phyloP scores from a whole-genome alignment of 2,888 invertebrate genomes.

The Ferrisia virgata region DNA sequence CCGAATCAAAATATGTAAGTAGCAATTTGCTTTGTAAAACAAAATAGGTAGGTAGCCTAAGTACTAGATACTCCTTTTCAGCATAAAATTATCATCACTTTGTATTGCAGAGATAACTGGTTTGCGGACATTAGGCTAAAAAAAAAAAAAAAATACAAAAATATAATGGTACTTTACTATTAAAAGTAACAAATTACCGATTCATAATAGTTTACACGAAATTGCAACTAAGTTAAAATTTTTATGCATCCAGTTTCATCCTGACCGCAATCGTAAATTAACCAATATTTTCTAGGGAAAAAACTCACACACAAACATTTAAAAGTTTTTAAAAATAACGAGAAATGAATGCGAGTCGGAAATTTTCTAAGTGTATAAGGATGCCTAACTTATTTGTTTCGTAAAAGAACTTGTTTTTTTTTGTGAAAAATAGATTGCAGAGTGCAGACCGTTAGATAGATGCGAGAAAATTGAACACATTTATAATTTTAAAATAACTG shows the following conservation, averaged over 20 bases:
- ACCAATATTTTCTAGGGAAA: not conserved
- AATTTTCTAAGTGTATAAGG: not conserved
- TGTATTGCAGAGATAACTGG: not conserved
- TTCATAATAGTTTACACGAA: not conserved
- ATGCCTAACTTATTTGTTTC: not conserved
- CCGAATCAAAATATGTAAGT: too few species aligned
- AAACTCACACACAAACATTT: not conserved
- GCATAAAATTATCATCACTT: slow-evolving; percentile 6
- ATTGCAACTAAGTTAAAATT: slow-evolving; percentile 2
- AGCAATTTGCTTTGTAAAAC: too few species aligned
- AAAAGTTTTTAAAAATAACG: not conserved
- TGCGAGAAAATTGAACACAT: not conserved
- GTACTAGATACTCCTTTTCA: too few species aligned
- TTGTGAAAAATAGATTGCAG: too few species aligned
- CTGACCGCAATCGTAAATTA: not conserved
- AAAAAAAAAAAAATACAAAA: not conserved
- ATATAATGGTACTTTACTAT: too few species aligned
- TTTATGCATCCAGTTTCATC: not conserved
- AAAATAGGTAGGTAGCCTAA: too few species aligned
- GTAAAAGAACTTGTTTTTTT: not conserved
- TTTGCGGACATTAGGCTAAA: not conserved
- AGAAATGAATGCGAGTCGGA: not conserved
- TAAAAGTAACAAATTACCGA: not conserved
- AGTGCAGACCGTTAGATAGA: not conserved
- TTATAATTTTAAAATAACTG: not conserved